phyloP scores from a whole-genome alignment of 1,140 invertebrate species.

The Pantala flavescens region DNA sequence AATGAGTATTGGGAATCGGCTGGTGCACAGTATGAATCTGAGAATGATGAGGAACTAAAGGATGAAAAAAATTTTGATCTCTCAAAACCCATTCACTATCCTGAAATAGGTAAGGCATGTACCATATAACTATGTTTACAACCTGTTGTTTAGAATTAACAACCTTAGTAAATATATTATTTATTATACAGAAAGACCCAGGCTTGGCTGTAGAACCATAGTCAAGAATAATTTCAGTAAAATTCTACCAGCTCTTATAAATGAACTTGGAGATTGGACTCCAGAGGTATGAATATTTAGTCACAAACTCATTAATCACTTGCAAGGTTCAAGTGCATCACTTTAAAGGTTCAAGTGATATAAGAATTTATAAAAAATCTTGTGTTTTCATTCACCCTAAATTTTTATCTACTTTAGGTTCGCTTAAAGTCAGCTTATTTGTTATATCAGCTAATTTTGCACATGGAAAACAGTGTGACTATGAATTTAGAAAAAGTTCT shows the following conservation, averaged over 20 bases:
- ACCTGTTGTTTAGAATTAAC: neutral
- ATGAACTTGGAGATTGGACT: conserved; percentile 63
- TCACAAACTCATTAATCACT: too few relatives aligned
- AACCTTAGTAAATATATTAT: conserved; percentile 13
- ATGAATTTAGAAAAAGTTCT: conserved; percentile 51
- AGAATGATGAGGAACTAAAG: conserved; percentile 67
- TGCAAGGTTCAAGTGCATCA: too few relatives aligned
- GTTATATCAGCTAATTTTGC: conserved; percentile 53
- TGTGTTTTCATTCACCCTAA: neutral
- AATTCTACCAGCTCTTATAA: conserved; percentile 50
- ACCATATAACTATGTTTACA: neutral
- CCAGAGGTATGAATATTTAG: conserved; percentile 21
- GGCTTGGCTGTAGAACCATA: conserved; percentile 61
- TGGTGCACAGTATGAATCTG: conserved; percentile 55
- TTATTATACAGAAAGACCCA: conserved; percentile 48
- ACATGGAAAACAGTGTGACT: conserved; percentile 57
- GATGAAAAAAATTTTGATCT: conserved; percentile 59
- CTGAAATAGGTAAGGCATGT: conserved; percentile 38
- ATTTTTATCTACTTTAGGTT: conserved; percentile 34
- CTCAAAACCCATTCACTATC: conserved; percentile 50
- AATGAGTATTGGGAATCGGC: conserved; percentile 51
- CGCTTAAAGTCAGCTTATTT: conserved; percentile 61
- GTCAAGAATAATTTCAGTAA: conserved; percentile 57
- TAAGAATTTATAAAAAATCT: neutral
- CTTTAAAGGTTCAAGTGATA: neutral